Percentiles rank a stretch among this genome's conserved stretches.
phyloP scores from a whole-genome alignment of 1,140 invertebrate species.

The Tetramorium alpestre region DNA sequence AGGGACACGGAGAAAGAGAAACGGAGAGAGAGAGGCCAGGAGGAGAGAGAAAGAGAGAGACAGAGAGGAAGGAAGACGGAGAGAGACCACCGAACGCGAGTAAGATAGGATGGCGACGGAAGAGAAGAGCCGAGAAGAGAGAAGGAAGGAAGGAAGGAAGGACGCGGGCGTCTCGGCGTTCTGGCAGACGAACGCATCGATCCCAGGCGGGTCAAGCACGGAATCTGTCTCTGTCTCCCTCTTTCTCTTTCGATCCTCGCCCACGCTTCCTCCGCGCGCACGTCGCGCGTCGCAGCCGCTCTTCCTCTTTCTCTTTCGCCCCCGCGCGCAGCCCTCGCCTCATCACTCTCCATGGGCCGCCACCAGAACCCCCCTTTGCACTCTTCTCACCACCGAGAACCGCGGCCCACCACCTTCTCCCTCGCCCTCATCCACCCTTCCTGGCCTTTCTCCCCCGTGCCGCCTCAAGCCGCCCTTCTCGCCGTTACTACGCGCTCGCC shows the following conservation, averaged over 20 bases:
- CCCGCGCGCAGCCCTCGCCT: conserved; percentile 59
- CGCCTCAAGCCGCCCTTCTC: conserved; percentile 73
- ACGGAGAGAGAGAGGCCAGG: conserved; percentile 59
- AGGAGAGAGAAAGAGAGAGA: conserved; percentile 62
- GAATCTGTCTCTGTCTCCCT: conserved; percentile 75
- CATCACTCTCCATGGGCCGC: conserved; percentile 63
- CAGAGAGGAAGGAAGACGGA: conserved; percentile 53
- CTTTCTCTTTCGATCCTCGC: conserved; percentile 57
- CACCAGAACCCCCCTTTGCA: conserved; percentile 52
- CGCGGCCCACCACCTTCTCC: conserved; percentile 65
- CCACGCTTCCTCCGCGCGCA: conserved; percentile 50
- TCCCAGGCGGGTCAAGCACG: conserved; percentile 85
- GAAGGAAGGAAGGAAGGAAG: conserved; percentile 78
- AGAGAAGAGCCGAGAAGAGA: conserved; percentile 59
- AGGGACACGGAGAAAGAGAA: conserved; percentile 52
- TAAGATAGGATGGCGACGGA: conserved; percentile 50
- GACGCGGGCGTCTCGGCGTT: conserved; percentile 84
- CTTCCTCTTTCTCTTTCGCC: conserved; percentile 58
- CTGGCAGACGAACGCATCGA: conserved; percentile 86
- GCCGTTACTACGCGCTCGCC: conserved; percentile 79
- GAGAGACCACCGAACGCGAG: conserved; percentile 50
- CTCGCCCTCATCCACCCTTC: conserved; percentile 51
- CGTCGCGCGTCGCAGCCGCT: conserved; percentile 50
- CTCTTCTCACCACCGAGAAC: conserved; percentile 69
- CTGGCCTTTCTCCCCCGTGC: conserved; percentile 29